Conservation (phyloP, 2,888 invertebrate genomes). For the Liodrosophila aerea region DNA sequence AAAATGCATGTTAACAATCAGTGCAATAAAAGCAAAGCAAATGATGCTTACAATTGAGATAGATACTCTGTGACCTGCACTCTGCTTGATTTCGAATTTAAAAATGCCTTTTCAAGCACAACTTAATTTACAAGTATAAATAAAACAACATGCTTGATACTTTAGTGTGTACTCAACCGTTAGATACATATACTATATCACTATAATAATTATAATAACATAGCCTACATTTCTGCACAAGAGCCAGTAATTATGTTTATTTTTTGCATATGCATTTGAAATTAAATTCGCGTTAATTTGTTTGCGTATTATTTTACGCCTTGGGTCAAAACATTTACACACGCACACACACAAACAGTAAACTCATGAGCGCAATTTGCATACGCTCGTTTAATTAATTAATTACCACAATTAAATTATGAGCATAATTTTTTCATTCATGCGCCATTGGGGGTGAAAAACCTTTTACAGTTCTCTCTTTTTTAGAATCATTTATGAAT, state of each 20-base stretch:
- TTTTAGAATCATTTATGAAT: slow-evolving; percentile 26
- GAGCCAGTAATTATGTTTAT: not conserved
- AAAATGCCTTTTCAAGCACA: too few relatives aligned
- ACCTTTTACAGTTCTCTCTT: slow-evolving; percentile 18
- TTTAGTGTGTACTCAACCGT: too few relatives aligned
- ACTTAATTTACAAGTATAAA: too few relatives aligned
- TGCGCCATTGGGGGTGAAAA: slow-evolving; percentile 37
- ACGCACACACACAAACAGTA: not conserved
- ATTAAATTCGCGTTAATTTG: slow-evolving; percentile 62
- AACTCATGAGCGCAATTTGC: slow-evolving; percentile 34
- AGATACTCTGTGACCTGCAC: too few relatives aligned
- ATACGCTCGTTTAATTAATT: slow-evolving; percentile 51
- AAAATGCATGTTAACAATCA: slow-evolving; percentile 28
- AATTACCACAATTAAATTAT: slow-evolving; percentile 53
- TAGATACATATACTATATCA: too few relatives aligned
- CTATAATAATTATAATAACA: too few relatives aligned
- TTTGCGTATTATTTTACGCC: slow-evolving; percentile 29
- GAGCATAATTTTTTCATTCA: slow-evolving; percentile 5
- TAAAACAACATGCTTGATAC: too few relatives aligned
- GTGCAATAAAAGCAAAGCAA: not conserved
- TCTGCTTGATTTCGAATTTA: too few relatives aligned
- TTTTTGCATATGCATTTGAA: slow-evolving; percentile 32
- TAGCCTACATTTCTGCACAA: slow-evolving; percentile 19
- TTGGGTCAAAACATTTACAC: too few relatives aligned
- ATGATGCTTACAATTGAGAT: not conserved